Base-by-base conservation (phyloP, 2,888 invertebrate species). In the Dryomyza anilis region DNA sequence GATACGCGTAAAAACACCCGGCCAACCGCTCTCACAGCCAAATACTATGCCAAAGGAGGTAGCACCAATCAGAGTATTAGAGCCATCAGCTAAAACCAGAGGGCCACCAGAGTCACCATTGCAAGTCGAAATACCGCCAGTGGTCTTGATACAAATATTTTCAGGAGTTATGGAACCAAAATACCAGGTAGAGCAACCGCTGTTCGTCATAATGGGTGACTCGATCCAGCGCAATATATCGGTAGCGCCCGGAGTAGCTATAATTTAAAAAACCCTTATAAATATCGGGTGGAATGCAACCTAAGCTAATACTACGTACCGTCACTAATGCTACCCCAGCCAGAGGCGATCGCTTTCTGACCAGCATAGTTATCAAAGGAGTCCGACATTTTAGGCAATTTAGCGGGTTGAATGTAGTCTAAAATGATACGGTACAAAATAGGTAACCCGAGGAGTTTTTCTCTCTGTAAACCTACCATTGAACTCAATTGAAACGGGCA, bases 81-180 rank as follows among this genome's bases (percentile, higher is more conserved):
- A 70, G 4, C 75, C 73, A 1, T 80, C 75, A 60, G 76, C 80
- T 30, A 78, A 65, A 19, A 79, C 83, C 58, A 82, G 67, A 3
- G 81, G 81, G n/a, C 81, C 81, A 27, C 81, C 81, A 8, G 84
- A 84, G 67, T 85, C 85, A 0, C 85, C 86, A 29, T 79, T 82
- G 74, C 86, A 86, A 1, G 84, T 82, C 55, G 84, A 83, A 43
- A 77, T 80, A 1, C 81, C 78, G 23, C 76, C 64, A 27, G 67
- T 66, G 5, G 71, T 71, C 56, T 81, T 81, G 3, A 84, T 82
- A 71, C 86, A 86, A 25, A 86, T 81, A 64, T 86, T 85, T 2
- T 78, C 80, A 30, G 74, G 73, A 2, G 78, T 77, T 63, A 84
- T 82, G 1, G 79, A 74, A 3, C 82, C 76, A 0, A 84, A 81